Conservation (phyloP, 2,888 invertebrate species). For the Pheosia tremula region DNA sequence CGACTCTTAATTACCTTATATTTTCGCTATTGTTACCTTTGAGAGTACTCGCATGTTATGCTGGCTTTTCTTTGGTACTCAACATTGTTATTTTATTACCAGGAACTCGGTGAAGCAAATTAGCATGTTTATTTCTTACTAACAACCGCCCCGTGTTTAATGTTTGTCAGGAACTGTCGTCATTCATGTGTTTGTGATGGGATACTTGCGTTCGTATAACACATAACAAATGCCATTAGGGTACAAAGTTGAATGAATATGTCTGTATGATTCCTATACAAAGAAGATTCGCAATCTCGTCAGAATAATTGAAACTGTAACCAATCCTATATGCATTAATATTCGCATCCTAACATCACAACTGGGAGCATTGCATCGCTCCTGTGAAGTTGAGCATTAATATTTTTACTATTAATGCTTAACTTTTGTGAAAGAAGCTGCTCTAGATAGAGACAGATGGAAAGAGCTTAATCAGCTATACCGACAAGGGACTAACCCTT, state of each 20-base stretch:
- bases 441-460: no score
- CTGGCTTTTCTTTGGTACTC: constrained; percentile 64
- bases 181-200: constrained; percentile 50
- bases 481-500: no score
- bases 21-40: constrained; percentile 64
- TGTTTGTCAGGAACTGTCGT: constrained; percentile 59
- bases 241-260: constrained; percentile 9
- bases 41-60: constrained; percentile 51
- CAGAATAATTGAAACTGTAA: no score
- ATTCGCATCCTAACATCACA: no score
- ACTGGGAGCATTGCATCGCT: no score
- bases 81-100: constrained; percentile 79
- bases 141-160: constrained; percentile 58
- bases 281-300: no score
- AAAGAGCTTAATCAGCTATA: no score
- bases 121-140: constrained; percentile 70
- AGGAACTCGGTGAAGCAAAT: constrained; percentile 70
- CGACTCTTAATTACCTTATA: constrained; percentile 77
- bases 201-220: constrained; percentile 24
- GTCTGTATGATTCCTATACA: not conserved
- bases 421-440: no score
- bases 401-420: no score
- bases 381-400: no score
- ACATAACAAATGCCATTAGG: constrained; percentile 22
- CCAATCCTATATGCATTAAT: no score